These are phyloP conservation scores for Poeciliopsis turneri DNA, from an alignment of 2,797 vertebrate genomes.

Conservation along the genomic window DNA sequence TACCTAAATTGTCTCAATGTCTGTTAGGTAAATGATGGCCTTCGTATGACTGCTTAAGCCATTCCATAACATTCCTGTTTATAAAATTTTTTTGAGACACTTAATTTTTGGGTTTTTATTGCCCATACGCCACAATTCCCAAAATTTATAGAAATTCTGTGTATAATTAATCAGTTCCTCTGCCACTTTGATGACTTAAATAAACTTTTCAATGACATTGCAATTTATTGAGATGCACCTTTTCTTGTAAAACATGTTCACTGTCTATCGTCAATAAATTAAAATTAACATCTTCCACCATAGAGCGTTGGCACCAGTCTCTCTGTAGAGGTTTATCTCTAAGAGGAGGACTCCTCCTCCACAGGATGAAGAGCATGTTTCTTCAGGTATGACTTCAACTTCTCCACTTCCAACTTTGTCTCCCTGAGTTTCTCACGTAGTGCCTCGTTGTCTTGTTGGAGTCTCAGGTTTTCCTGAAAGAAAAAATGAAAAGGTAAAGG, in stretches of 20 bases:
- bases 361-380: conserved; percentile 78
- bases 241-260: conserved; percentile 19
- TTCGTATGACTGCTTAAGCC: background rate
- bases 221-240: conserved; percentile 6
- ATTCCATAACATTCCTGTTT: background rate
- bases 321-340: conserved; percentile 28
- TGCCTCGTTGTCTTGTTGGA: conserved; percentile 76
- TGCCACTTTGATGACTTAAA: background rate
- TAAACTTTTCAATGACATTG: background rate
- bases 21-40: background rate
- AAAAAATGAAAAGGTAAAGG: conserved; percentile 13
- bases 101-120: background rate
- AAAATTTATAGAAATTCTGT: background rate
- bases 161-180: background rate
- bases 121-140: no score
- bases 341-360: conserved; percentile 81
- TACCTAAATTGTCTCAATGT: background rate
- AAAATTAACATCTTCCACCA: conserved; percentile 34
- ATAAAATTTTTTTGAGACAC: background rate
- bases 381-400: conserved; percentile 78
- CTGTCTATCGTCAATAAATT: conserved; percentile 26
- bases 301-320: conserved; percentile 45
- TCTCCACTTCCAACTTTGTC: conserved; percentile 77
- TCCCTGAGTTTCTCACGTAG: conserved; percentile 80
- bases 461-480: conserved; percentile 76